A percentile compares a stretch with the other conserved stretches of the same genome.
phyloP scores from a whole-genome alignment of 2,797 vertebrate genomes.

The Luscinia megarhynchos region DNA sequence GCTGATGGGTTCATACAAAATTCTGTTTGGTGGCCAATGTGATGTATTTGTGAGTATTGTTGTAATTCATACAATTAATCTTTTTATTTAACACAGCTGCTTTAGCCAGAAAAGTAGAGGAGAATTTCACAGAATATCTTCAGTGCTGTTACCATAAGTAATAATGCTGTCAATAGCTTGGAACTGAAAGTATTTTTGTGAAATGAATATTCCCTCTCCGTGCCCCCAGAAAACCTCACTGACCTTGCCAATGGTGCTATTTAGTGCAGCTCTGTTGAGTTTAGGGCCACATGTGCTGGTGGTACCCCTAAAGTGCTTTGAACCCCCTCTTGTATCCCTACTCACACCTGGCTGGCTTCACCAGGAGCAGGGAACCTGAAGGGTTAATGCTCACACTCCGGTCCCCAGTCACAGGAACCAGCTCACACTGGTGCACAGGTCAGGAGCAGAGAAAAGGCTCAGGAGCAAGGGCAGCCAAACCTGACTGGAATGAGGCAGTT shows the following conservation, averaged over 20 bases:
- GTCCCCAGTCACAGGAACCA: background rate
- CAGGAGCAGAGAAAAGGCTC: background rate
- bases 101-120: background rate
- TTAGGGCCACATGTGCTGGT: background rate
- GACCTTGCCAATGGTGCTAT: background rate
- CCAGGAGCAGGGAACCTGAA: accelerated
- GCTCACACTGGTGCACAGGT: accelerated
- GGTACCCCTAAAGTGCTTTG: accelerated
- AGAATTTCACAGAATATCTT: background rate
- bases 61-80: background rate
- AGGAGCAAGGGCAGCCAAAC: background rate
- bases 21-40: background rate
- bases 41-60: background rate
- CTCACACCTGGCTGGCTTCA: background rate
- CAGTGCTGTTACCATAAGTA: background rate
- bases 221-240: background rate
- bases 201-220: background rate
- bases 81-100: background rate
- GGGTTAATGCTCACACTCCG: background rate
- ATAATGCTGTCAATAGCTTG: background rate
- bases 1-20: background rate
- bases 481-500: background rate
- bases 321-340: accelerated
- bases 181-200: background rate
- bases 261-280: background rate